These are phyloP conservation scores for Diarsia rubi DNA, from an alignment of 2,888 invertebrate species.

Conservation along the genomic window DNA sequence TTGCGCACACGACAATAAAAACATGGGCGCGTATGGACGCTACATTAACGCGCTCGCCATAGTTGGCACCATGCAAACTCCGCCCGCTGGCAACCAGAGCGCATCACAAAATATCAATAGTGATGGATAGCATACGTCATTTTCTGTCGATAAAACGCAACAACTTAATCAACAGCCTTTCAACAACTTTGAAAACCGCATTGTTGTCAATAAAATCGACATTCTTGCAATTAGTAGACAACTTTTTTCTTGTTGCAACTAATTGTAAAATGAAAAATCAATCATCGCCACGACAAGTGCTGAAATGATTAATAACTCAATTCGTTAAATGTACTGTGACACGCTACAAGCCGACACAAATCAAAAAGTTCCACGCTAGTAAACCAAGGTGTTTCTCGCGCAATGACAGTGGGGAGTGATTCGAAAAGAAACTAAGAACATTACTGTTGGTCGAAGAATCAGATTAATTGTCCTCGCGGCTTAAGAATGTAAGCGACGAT, in stretches of 20 bases:
- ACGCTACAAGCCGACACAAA: conserved; percentile 57
- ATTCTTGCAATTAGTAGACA: conserved; percentile 53
- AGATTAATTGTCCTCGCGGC: conserved; percentile 60
- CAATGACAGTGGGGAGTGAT: conserved; percentile 53
- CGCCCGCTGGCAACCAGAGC: conserved; percentile 83
- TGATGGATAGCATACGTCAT: conserved; percentile 76
- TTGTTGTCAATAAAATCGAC: conserved; percentile 56
- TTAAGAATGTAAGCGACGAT: conserved; percentile 66
- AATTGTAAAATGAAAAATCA: conserved; percentile 66
- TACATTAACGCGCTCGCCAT: conserved; percentile 90
- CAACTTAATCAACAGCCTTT: conserved; percentile 61
- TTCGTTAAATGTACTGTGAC: conserved; percentile 60
- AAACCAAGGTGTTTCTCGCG: conserved; percentile 59
- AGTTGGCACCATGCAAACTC: conserved; percentile 87
- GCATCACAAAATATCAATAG: conserved; percentile 80
- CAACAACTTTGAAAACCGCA: conserved; percentile 45
- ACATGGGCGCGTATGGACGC: conserved; percentile 81
- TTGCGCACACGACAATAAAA: conserved; percentile 83
- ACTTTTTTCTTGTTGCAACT: conserved; percentile 51
- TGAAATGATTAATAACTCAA: conserved; percentile 67
- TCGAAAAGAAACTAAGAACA: conserved; percentile 62
- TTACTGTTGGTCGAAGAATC: conserved; percentile 53
- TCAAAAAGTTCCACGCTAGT: conserved; percentile 59
- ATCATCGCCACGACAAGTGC: conserved; percentile 69
- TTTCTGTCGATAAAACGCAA: conserved; percentile 74